These are phyloP conservation scores for Halichoeres trimaculatus DNA, from an alignment of 2,113 vertebrate genomes.

Conservation along the genomic window DNA sequence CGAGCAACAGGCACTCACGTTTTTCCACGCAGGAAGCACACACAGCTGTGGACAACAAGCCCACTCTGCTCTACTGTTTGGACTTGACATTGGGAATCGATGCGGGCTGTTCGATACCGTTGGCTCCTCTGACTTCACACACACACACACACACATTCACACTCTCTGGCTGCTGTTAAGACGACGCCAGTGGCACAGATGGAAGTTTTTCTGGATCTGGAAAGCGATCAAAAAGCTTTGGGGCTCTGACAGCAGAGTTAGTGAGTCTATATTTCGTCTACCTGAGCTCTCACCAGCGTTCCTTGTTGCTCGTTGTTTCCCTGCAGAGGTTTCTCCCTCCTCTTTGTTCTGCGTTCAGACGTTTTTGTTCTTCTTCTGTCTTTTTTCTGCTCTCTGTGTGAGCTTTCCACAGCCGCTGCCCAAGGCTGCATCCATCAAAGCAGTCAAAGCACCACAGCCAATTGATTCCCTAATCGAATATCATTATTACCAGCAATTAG, in stretches of 20 bases:
- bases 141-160: conserved; percentile 18
- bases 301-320: conserved; percentile 40
- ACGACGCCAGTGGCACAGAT: conserved; percentile 50
- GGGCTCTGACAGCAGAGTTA: conserved; percentile 35
- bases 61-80: conserved; percentile 41
- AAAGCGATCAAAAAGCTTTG: conserved; percentile 40
- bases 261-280: conserved; percentile 21
- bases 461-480: conserved; percentile 80
- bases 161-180: conserved; percentile 32
- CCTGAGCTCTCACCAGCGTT: conserved; percentile 28
- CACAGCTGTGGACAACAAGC: conserved; percentile 26
- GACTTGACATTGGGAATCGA: conserved; percentile 61
- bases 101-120: conserved; percentile 46
- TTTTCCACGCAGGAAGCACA: neutral
- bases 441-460: conserved; percentile 69
- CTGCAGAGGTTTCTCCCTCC: conserved; percentile 2
- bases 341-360: conserved; percentile 12
- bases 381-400: neutral
- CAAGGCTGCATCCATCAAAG: conserved; percentile 73
- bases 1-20: neutral
- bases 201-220: conserved; percentile 33
- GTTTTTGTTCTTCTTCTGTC: conserved; percentile 18
- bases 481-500: conserved; percentile 79
- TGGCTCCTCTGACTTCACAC: conserved; percentile 50
- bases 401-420: conserved; percentile 39